Base-by-base conservation (phyloP, 2,797 vertebrate species). In the Diplodus sargus region DNA sequence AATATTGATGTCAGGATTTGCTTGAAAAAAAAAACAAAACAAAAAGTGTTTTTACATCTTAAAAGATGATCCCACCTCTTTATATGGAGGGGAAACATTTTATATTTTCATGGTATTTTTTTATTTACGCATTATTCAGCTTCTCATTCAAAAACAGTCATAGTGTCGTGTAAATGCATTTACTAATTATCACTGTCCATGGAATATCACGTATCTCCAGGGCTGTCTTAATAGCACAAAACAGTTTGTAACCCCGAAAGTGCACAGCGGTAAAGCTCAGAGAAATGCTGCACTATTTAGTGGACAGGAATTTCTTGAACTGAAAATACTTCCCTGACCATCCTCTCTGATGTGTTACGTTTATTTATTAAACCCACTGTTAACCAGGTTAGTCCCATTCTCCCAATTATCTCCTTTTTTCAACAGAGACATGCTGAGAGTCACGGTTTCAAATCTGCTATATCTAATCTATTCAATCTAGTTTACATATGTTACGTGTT, bases 1-100 rank as follows among this genome's bases (percentile, higher is more conserved):
- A 85, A 82, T 81, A 81, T 72, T 79, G 69, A 88, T 86, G 84
- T 68, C 80, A 81, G 74, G 45, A 80, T 90, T 85, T 73, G 28
- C 79, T 79, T 85, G 73, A 65, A 42, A 34, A 76, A 39, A 39
- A 39, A 39, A 34, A 34, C 34, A 34, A 34, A 39, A 39, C 42
- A 18, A 18, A 30, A 17, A 12, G n/a, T 17, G 15, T 63, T 18
- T 70, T 81, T 42, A 30, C 18, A 76, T 16, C 1, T 25, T 18
- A 20, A 60, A 68, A 74, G 22, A 52, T 23, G 34, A 72, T 58
- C 23, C 17, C 4, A 45, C 16, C 39, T 22, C 5, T 48, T 51
- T 57, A 58, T 34, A 22, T n/a, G 14, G 10, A n/a, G 16, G 30
- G 0, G 2, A 6, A 68, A 22, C 6, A 57, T 28, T 76, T 76